Conservation (phyloP, 2,888 invertebrate genomes). For the Rhabditophanes sp. region DNA sequence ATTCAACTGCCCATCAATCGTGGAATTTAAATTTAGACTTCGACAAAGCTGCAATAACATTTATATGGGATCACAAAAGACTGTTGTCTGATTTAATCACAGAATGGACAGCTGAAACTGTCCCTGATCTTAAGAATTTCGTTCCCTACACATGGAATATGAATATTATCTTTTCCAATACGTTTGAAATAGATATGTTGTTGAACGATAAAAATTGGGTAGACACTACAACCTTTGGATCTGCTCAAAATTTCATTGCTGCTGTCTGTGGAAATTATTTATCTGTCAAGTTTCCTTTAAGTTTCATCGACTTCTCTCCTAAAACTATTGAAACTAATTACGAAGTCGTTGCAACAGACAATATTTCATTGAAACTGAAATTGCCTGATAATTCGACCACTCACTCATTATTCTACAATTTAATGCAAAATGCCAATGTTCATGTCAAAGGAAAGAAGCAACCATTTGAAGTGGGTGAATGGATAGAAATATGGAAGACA, state of each 20-base stretch:
- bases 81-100: slow-evolving; percentile 82
- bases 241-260: slow-evolving; percentile 30
- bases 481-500: slow-evolving; percentile 33
- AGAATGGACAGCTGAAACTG: slow-evolving; percentile 60
- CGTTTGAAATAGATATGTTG: slow-evolving; percentile 78
- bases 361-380: slow-evolving; percentile 9
- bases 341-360: slow-evolving; percentile 15
- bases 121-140: slow-evolving; percentile 79
- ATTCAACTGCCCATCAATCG: slow-evolving; percentile 89
- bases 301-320: slow-evolving; percentile 82
- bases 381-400: slow-evolving; percentile 13
- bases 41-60: slow-evolving; percentile 59
- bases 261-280: slow-evolving; percentile 23
- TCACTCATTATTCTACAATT: slow-evolving; percentile 12
- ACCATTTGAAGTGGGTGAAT: too few relatives aligned
- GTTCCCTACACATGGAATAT: slow-evolving; percentile 93
- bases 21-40: slow-evolving; percentile 62
- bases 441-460: too few relatives aligned
- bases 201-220: slow-evolving; percentile 97
- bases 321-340: slow-evolving; percentile 71
- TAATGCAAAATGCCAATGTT: slow-evolving; percentile 6
- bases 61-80: slow-evolving; percentile 59
- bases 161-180: slow-evolving; percentile 55
- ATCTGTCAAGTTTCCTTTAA: slow-evolving; percentile 67
- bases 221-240: slow-evolving; percentile 59